Evolutionary conservation across 2,797 vertebrate genomes (phyloP), one percentile per base, ranked within the genome.

Genomic region (Xenentodon cancila): DNA sequence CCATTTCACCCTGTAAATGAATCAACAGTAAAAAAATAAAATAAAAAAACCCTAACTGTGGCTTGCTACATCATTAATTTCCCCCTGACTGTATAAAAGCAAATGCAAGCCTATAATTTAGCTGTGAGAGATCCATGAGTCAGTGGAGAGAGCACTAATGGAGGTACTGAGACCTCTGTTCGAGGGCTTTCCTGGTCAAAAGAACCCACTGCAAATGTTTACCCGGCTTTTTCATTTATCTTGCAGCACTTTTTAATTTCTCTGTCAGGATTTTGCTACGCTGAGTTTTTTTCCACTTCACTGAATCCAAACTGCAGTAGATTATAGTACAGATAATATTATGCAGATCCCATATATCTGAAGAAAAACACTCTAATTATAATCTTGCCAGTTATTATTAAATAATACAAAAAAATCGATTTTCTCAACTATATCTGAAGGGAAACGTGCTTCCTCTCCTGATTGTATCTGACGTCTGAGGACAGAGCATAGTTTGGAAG

Each of bases 131-230:
- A 83, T 77, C 49, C 55, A 18, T 65, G 80, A 80, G 81, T 73
- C 68, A 45, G 47, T n/a, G 61, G 59, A 56, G 63, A 68, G 68
- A 37, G 37, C 12, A 15, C 13, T 40, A 40, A 40, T 5, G 37
- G 37, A 40, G 34, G 9, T 12, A 11, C 34, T 37, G 34, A 37
- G 34, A 12, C 34, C 34, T 37, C 11, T 37, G 34, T 37, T 48
- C 68, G 61, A 71, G 66, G 25, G 50, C 76, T 64, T 48, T 62
- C 20, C 68, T 30, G 50, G 70, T 87, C 75, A 71, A 82, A 76
- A 79, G 60, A 21, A 69, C 47, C 30, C 25, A 52, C 48, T 63
- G 71, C 73, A 83, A 77, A 88, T 84, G 84, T 86, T 86, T 78
- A 84, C 64, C 30, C 55, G 25, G 72, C 53, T 64, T 46, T 42